Evolutionary conservation across 2,113 vertebrate genomes (phyloP), one percentile per base, ranked within the genome.

Genomic region (Planiliza haematocheilus): DNA sequence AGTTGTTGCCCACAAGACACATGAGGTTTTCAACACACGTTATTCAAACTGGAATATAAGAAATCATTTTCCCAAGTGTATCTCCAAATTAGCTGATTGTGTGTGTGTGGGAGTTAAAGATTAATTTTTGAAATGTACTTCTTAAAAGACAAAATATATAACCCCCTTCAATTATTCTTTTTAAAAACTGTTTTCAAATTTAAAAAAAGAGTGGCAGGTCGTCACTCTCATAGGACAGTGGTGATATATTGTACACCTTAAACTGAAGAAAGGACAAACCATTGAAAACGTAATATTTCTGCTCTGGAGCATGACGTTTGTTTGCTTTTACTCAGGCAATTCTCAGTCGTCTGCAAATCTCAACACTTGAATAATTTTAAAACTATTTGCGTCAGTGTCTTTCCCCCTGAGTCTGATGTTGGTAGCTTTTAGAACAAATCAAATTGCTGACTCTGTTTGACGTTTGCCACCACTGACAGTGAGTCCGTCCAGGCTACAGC

Each of bases 401-500:
- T 2, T 53, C n/a, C 50, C 8, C 18, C 11, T 46, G 11, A 36
- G 4, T 39, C 10, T 21, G 12, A 48, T 0, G 2, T 52, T 7
- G 53, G 3, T 8, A 18, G 37, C 17, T 48, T 12, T 55, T 6
- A 30, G 10, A 37, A 38, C 49, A 79, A 41, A 55, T 52, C 34
- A 42, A 65, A 38, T 65, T 39, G 13, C 4, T 13, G 11, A 14
- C 65, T 24, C 41, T 8, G 14, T 42, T 50, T 73, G 62, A 60
- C 41, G 11, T 52, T 59, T 61, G 51, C 7, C 48, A 49, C 37
- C 55, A 51, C 41, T 11, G 49, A 57, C 39, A 74, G 45, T 7
- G 10, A 58, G 61, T 82, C 53, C 37, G 59, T 24, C 2, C 43
- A 48, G 65, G 42, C 73, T 55, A 70, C 16, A 60, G 50, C 41